These are phyloP conservation scores for Pristis pectinata DNA, from an alignment of 2,797 vertebrate genomes.

Conservation along the genomic window DNA sequence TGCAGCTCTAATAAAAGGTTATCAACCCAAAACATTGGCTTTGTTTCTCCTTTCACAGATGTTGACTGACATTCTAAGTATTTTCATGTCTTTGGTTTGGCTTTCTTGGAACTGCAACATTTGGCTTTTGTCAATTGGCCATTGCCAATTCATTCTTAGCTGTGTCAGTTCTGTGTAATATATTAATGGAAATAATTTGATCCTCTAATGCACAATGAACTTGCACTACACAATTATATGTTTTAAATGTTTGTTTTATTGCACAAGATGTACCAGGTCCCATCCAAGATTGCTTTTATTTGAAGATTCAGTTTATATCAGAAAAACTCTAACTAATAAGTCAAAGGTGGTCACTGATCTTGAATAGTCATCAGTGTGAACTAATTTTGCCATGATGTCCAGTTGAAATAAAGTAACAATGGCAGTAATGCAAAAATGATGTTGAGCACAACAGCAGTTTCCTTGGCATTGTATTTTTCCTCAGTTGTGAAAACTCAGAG, in stretches of 20 bases:
- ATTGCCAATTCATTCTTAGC: background rate
- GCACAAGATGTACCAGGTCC: background rate
- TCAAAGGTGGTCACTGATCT: background rate
- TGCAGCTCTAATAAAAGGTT: no score
- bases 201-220: background rate
- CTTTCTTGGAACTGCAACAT: no score
- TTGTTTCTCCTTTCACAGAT: no score
- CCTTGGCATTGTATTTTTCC: background rate
- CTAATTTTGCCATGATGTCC: background rate
- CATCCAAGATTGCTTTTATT: background rate
- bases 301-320: background rate
- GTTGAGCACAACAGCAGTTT: background rate
- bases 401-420: background rate
- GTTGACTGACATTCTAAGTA: no score
- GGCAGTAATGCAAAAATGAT: background rate
- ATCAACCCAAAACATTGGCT: no score
- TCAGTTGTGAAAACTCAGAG: background rate
- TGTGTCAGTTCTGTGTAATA: background rate
- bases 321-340: no score
- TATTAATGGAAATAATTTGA: background rate
- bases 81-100: no score
- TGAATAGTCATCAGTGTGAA: background rate
- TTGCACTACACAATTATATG: background rate
- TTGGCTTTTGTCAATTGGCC: no score
- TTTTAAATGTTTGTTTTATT: background rate